phyloP scores from a whole-genome alignment of 1,140 invertebrate species.

The Calephelis nemesis region DNA sequence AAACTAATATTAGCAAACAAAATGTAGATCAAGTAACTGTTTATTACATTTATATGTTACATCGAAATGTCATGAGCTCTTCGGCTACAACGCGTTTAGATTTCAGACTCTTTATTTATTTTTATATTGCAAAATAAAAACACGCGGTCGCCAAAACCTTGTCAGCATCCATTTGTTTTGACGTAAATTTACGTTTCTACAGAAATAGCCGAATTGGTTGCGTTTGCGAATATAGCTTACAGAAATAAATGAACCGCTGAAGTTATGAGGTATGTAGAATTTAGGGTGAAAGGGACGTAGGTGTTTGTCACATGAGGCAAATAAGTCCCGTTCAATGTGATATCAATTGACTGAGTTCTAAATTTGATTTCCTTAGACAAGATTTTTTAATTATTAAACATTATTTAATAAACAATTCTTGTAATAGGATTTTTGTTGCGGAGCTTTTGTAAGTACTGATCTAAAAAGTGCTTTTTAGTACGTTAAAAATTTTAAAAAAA shows the following conservation, averaged over 20 bases:
- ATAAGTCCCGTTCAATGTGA: not conserved
- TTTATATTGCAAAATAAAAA: conserved; percentile 26
- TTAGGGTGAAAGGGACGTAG: not conserved
- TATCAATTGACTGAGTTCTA: too few relatives aligned
- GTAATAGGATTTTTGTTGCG: too few relatives aligned
- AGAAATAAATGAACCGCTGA: not conserved
- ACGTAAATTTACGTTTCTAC: conserved; percentile 36
- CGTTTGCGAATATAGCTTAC: conserved; percentile 29
- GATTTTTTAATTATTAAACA: too few relatives aligned
- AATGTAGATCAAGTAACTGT: too few relatives aligned
- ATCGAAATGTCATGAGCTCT: not conserved
- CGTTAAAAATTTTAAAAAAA: too few relatives aligned
- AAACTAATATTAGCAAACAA: too few relatives aligned
- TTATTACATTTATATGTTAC: too few relatives aligned
- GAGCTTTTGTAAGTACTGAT: too few relatives aligned
- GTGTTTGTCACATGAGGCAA: not conserved
- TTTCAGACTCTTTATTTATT: conserved; percentile 23
- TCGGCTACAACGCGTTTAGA: not conserved
- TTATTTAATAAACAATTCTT: too few relatives aligned
- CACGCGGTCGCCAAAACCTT: conserved; percentile 27
- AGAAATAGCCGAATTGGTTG: conserved; percentile 38
- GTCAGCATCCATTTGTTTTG: conserved; percentile 38
- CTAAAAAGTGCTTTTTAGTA: too few relatives aligned
- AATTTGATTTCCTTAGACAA: too few relatives aligned
- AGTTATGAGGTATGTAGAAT: not conserved